Evolutionary conservation across 2,797 vertebrate species (phyloP), one percentile per base, ranked within the genome.

Genomic region (Onychomys arenicola): DNA sequence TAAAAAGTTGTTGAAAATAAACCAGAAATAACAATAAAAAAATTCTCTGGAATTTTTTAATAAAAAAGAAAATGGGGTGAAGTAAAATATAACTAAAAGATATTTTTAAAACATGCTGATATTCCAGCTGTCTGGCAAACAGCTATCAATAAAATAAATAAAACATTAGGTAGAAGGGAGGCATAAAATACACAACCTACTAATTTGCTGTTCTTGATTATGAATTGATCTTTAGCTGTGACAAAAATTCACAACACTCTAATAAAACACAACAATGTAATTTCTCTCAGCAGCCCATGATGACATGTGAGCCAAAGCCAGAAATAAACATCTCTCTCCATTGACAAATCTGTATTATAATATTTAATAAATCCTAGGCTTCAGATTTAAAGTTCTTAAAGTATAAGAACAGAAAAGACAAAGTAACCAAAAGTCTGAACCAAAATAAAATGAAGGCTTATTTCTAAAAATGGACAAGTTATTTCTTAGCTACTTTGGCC

Each of bases 171-270:
- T 52, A 86, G 52, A 49, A 34, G 92, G 76, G 89, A 96, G 57
- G 25, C 75, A 63, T 93, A 95, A 91, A 97, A 92, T 87, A 59
- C n/a, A 96, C 55, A 78, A 78, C 29, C 67, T 59, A 89, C 29
- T 93, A 91, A 91, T 90, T 69, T 96, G 34, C 61, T 93, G 6
- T 65, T 78, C 57, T 91, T 80, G 2, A 89, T 94, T 94, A 97
- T 96, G 52, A 97, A 93, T 87, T 92, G 52, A 91, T 91, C 19
- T 89, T 97, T 89, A 97, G 89, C 49, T 82, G 73, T 91, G 52
- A 94, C 57, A 89, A 93, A 97, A 94, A 94, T 61, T 94, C 90
- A 91, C 37, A 49, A 55, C 77, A 49, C 37, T 89, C 43, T 96
- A 27, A 97, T 91, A 95, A 97, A 95, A 83, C 43, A 93, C 34